Evolutionary conservation across 1,140 invertebrate species (phyloP).

Genomic region (Harlomillsia oculata): DNA sequence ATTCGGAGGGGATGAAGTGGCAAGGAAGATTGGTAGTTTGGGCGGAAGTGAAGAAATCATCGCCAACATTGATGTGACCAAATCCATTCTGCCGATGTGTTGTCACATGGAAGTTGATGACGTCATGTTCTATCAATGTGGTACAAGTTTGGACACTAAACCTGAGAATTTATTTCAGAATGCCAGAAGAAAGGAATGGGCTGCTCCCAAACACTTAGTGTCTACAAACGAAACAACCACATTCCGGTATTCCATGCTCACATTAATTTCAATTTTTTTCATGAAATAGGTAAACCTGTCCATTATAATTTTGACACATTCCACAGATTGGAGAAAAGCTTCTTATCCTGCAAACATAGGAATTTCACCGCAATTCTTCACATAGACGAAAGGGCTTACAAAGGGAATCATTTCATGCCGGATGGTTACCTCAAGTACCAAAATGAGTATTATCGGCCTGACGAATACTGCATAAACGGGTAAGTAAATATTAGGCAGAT

Average conservation of each 20-base stretch:
- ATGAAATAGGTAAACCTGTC: background rate
- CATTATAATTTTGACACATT: background rate
- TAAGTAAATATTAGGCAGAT: no score
- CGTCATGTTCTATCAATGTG: constrained; percentile 15
- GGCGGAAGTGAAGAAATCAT: background rate
- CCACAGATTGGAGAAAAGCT: constrained; percentile 17
- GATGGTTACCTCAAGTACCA: constrained; percentile 19
- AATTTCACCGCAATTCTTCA: constrained; percentile 6
- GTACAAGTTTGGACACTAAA: constrained; percentile 8
- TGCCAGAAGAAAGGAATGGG: constrained; percentile 8
- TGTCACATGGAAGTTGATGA: constrained; percentile 20
- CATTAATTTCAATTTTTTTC: background rate
- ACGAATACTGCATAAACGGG: constrained; percentile 22
- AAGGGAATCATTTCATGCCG: constrained; percentile 9
- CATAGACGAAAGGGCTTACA: background rate
- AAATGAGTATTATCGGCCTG: constrained; percentile 18
- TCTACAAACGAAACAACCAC: background rate
- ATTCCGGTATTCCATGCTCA: constrained; percentile 2
- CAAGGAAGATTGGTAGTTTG: background rate
- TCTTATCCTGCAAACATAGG: constrained; percentile 12
- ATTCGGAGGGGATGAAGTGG: no score
- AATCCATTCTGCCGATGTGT: constrained; percentile 13
- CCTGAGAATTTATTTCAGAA: background rate
- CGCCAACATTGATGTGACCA: background rate
- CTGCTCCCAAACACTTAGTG: constrained; percentile 6